Evolutionary conservation across 1,140 invertebrate genomes (phyloP).

Genomic region (Berghia stephanieae): DNA sequence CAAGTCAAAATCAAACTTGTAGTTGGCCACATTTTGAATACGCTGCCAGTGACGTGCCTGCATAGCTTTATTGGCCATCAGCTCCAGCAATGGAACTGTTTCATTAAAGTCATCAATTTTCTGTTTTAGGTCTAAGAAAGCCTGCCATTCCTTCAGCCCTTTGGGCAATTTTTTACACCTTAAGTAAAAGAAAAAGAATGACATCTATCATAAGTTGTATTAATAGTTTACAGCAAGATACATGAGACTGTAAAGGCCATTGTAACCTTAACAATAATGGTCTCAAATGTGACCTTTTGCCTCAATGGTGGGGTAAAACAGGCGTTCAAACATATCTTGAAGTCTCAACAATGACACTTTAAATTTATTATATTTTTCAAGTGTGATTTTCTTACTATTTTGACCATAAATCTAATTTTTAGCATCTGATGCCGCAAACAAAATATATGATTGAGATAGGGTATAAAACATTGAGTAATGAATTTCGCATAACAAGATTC

Average conservation of each 20-base stretch:
- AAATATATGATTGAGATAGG: too few species aligned
- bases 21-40: slow-evolving; percentile 90
- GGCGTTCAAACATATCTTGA: not conserved
- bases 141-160: slow-evolving; percentile 95
- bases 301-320: not conserved
- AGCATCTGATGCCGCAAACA: too few species aligned
- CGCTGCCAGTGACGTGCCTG: slow-evolving; percentile 95
- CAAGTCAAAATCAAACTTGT: slow-evolving; percentile 86
- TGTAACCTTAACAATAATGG: not conserved
- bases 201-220: not conserved
- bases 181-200: slow-evolving; percentile 4
- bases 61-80: slow-evolving; percentile 98
- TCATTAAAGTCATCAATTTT: slow-evolving; percentile 98
- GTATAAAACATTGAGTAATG: too few species aligned
- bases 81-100: slow-evolving; percentile 90
- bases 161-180: slow-evolving; percentile 83
- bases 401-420: too few species aligned
- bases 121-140: slow-evolving; percentile 92
- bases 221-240: not conserved
- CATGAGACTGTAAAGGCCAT: not conserved
- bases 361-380: slow-evolving; percentile 8
- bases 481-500: too few species aligned
- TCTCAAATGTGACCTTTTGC: too few species aligned
- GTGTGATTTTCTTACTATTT: too few species aligned
- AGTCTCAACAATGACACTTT: not conserved